A percentile compares a stretch with the other conserved stretches of the same genome.
Evolutionary conservation across 2,113 vertebrate genomes (phyloP).

Genomic region (Polypterus bichir): DNA sequence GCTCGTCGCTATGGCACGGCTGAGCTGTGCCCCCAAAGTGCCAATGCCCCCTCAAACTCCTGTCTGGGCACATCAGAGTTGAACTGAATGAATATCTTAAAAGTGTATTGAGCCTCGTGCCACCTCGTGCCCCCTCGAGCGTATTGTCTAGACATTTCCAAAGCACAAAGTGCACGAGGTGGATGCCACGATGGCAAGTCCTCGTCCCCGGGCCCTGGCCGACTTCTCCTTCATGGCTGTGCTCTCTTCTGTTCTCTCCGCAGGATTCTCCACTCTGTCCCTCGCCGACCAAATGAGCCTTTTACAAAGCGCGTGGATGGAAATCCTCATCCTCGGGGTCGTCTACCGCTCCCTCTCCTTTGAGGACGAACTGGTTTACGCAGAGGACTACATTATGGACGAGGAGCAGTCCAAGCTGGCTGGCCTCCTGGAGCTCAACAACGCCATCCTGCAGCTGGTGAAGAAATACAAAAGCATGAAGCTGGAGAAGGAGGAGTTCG

Average conservation of each 20-base stretch:
- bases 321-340: conserved; percentile 93
- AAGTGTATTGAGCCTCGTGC: no score
- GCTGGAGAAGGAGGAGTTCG: conserved; percentile 97
- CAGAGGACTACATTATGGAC: conserved; percentile 98
- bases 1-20: no score
- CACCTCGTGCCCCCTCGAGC: no score
- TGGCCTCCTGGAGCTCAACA: conserved; percentile 93
- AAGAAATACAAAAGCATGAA: conserved; percentile 98
- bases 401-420: conserved; percentile 96
- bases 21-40: no score
- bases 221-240: not conserved
- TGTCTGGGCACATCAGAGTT: no score
- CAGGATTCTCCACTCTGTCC: conserved; percentile 96
- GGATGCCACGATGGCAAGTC: no score
- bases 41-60: no score
- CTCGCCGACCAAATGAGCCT: conserved; percentile 98
- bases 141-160: no score
- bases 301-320: conserved; percentile 98
- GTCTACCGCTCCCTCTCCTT: conserved; percentile 95
- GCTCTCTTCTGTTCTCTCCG: conserved; percentile 19
- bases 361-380: conserved; percentile 96
- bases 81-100: no score
- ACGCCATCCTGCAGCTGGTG: conserved; percentile 94
- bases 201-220: no score
- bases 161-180: no score